phyloP scores from a whole-genome alignment of 2,797 vertebrate species.

The Poeciliopsis infans region DNA sequence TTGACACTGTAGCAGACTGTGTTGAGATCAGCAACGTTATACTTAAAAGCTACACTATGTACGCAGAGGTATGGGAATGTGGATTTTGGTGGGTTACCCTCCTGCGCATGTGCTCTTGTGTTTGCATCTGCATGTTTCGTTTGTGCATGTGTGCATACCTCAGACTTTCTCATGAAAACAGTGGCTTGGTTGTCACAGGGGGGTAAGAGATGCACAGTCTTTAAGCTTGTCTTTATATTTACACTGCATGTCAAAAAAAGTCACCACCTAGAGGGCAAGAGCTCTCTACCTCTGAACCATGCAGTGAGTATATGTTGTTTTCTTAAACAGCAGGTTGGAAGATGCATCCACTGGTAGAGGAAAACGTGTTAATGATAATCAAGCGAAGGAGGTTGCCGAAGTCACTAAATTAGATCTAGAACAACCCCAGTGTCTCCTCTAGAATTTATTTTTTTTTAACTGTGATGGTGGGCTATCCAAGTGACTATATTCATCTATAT shows the following conservation, averaged over 20 bases:
- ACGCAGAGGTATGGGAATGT: conserved; percentile 88
- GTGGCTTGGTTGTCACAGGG: conserved; percentile 5
- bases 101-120: conserved; percentile 33
- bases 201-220: conserved; percentile 9
- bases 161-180: conserved; percentile 2
- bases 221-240: neutral
- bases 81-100: conserved; percentile 28
- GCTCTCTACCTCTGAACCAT: neutral
- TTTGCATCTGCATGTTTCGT: conserved; percentile 51
- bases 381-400: neutral
- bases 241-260: conserved; percentile 1
- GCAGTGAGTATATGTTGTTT: neutral
- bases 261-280: neutral
- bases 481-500: no score
- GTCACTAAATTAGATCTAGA: neutral
- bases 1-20: conserved; percentile 89
- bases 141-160: conserved; percentile 4
- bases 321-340: neutral
- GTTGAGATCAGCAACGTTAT: conserved; percentile 90
- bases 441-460: no score
- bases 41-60: conserved; percentile 92
- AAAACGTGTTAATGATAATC: neutral
- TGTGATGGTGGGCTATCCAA: no score
- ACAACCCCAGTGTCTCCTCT: no score
- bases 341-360: neutral